Evolutionary conservation across 2,797 vertebrate genomes (phyloP).

Genomic region (Decapterus maruadsi): DNA sequence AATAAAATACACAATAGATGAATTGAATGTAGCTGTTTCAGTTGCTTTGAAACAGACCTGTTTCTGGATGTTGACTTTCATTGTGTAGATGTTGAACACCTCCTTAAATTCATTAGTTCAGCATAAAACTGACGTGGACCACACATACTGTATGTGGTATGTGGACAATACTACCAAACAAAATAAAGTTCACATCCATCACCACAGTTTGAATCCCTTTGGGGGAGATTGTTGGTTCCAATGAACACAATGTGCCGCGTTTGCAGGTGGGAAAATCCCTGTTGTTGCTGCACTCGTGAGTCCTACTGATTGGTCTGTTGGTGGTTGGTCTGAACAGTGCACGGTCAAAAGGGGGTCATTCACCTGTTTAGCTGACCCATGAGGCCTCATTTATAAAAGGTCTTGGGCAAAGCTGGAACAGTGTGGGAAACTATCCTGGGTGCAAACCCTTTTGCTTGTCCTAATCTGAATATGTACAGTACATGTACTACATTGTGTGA

Average conservation of each 20-base stretch:
- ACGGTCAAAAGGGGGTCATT: background rate
- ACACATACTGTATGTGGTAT: background rate
- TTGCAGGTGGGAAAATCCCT: background rate
- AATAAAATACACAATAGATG: background rate
- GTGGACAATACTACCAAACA: background rate
- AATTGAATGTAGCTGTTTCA: background rate
- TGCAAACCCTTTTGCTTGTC: no score
- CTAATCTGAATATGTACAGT: no score
- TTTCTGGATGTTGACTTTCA: background rate
- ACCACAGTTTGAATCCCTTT: background rate
- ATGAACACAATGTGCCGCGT: background rate
- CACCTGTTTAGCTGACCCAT: background rate
- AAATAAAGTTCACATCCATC: no score
- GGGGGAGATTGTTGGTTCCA: background rate
- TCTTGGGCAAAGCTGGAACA: background rate
- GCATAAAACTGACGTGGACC: background rate
- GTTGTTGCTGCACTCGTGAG: no score
- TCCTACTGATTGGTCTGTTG: no score
- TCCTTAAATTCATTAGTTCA: no score
- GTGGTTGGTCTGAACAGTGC: no score
- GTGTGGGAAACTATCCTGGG: no score
- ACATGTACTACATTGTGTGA: no score
- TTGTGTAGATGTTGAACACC: background rate
- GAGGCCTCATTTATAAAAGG: background rate
- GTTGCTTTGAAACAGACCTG: background rate